These are phyloP conservation scores for Symphodus melops DNA, from an alignment of 2,113 vertebrate genomes.

Conservation along the genomic window DNA sequence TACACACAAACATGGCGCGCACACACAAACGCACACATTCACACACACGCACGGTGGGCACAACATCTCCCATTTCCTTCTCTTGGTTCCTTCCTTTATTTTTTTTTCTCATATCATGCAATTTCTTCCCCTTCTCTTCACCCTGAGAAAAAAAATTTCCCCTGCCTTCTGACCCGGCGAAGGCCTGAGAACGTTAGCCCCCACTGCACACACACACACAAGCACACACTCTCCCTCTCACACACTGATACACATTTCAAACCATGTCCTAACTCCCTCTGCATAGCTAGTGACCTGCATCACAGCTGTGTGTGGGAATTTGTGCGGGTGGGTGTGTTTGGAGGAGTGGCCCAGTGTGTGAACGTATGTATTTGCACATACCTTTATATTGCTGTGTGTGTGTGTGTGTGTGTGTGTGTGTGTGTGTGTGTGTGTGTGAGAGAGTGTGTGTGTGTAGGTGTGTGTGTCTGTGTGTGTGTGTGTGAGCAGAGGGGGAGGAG, in stretches of 20 bases:
- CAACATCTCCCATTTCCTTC: conserved; percentile 60
- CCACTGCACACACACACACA: conserved; percentile 5
- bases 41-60: conserved; percentile 67
- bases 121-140: conserved; percentile 73
- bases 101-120: conserved; percentile 80
- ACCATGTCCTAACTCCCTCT: conserved; percentile 46
- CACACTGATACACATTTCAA: conserved; percentile 38
- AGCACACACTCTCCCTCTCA: conserved; percentile 42
- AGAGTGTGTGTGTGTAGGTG: no score
- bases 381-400: conserved; percentile 49
- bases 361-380: conserved; percentile 57
- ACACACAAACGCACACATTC: conserved; percentile 14
- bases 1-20: conserved; percentile 48
- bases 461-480: not conserved
- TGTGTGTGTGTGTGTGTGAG: no score
- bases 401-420: not conserved
- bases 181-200: conserved; percentile 74
- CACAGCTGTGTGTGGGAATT: conserved; percentile 80
- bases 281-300: conserved; percentile 75
- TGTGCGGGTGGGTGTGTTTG: conserved; percentile 60
- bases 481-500: conserved; percentile 28
- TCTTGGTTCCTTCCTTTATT: conserved; percentile 63
- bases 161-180: conserved; percentile 74
- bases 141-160: conserved; percentile 84
- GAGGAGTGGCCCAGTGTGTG: conserved; percentile 46